These are phyloP conservation scores for Morone saxatilis DNA, from an alignment of 2,113 vertebrate genomes.

Conservation along the genomic window DNA sequence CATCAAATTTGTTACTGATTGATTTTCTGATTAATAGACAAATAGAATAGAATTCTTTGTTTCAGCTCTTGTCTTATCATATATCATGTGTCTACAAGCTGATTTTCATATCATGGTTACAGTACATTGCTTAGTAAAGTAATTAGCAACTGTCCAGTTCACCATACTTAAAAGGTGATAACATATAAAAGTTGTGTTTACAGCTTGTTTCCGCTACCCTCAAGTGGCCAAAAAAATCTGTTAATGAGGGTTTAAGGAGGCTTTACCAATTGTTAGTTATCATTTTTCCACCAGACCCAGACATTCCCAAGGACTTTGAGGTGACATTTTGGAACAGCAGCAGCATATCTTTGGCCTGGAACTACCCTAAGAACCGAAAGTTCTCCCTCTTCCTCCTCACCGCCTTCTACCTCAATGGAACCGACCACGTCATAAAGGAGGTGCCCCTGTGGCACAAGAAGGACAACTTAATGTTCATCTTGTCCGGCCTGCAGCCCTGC, in stretches of 20 bases:
- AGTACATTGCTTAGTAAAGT: too few relatives aligned
- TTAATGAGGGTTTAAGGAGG: neutral
- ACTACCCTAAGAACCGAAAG: constrained; percentile 58
- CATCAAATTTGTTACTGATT: too few relatives aligned
- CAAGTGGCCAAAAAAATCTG: neutral
- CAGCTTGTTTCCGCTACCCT: neutral
- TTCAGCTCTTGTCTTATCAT: too few relatives aligned
- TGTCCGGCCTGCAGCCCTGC: constrained; percentile 73
- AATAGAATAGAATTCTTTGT: too few relatives aligned
- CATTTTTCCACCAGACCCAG: constrained; percentile 67
- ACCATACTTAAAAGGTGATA: neutral
- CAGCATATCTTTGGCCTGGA: constrained; percentile 76
- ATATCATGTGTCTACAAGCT: too few relatives aligned
- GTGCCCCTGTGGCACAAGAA: constrained; percentile 16
- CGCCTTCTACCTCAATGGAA: constrained; percentile 64
- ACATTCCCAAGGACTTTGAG: constrained; percentile 65
- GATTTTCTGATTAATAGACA: too few relatives aligned
- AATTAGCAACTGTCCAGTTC: too few relatives aligned
- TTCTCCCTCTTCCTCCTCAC: constrained; percentile 76
- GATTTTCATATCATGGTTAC: too few relatives aligned
- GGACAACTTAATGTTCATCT: constrained; percentile 29
- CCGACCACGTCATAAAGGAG: constrained; percentile 52
- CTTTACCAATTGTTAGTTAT: neutral
- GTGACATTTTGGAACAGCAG: constrained; percentile 67
- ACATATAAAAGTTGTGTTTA: neutral